phyloP scores from a whole-genome alignment of 1,140 invertebrate species.

The Drosophila pseudoobscura region DNA sequence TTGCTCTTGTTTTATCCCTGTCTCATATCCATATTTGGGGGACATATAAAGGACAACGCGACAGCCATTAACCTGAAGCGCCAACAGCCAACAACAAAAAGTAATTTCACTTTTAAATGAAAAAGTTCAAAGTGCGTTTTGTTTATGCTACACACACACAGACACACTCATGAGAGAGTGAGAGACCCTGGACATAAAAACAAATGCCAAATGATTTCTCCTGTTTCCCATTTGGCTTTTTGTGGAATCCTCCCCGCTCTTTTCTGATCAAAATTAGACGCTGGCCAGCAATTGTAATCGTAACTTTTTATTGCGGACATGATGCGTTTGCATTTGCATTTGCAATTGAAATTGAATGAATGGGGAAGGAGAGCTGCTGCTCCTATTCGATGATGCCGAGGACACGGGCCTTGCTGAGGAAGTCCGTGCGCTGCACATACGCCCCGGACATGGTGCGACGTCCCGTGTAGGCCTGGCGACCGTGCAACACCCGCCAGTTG shows the following conservation, averaged over 20 bases:
- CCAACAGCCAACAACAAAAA: slow-evolving; percentile 52
- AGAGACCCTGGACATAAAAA: slow-evolving; percentile 69
- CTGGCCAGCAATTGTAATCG: slow-evolving; percentile 71
- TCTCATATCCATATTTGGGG: slow-evolving; percentile 58
- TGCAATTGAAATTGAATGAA: slow-evolving; percentile 43
- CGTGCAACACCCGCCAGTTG: slow-evolving; percentile 90
- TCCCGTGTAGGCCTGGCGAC: slow-evolving; percentile 87
- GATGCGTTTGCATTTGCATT: slow-evolving; percentile 39
- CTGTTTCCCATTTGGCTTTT: slow-evolving; percentile 16
- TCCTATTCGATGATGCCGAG: slow-evolving; percentile 83
- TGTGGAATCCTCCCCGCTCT: slow-evolving; percentile 13
- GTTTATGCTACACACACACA: slow-evolving; percentile 41
- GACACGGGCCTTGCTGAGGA: slow-evolving; percentile 85
- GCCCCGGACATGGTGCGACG: slow-evolving; percentile 85
- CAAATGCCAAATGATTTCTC: slow-evolving; percentile 75
- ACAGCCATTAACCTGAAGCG: slow-evolving; percentile 61
- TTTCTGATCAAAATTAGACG: slow-evolving; percentile 58
- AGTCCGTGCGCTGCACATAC: slow-evolving; percentile 87
- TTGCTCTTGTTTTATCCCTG: background rate
- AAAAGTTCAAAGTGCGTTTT: slow-evolving; percentile 78
- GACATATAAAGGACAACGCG: slow-evolving; percentile 74
- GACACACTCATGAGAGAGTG: slow-evolving; percentile 33
- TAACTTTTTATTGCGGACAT: slow-evolving; percentile 61
- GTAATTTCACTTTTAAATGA: slow-evolving; percentile 80
- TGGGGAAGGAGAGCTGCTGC: background rate